Conservation (phyloP, 2,888 invertebrate species). For the Hydraecia micacea region DNA sequence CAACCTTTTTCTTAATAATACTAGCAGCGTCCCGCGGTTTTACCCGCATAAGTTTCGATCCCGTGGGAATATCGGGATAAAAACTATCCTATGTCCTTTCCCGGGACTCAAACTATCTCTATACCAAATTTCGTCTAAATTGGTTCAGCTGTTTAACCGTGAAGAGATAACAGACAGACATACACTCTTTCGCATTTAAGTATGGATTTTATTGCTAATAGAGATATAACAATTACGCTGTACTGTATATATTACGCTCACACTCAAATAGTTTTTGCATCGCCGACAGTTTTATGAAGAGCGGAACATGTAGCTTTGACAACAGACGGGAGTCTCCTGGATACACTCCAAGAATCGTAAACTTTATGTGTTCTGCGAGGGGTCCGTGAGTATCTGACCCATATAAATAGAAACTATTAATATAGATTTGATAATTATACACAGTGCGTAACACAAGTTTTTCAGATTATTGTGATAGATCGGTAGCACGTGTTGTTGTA, state of each 20-base stretch:
- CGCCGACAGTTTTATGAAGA: background rate
- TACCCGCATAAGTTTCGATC: no score
- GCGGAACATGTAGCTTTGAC: background rate
- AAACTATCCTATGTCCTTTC: no score
- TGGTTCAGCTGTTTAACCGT: no score
- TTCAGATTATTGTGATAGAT: background rate
- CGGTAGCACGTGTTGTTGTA: background rate
- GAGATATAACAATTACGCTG: background rate
- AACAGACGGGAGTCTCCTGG: background rate
- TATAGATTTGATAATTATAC: background rate
- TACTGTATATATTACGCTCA: background rate
- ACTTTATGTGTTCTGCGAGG: background rate
- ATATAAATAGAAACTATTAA: background rate
- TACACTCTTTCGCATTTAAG: no score
- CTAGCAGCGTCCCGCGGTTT: no score
- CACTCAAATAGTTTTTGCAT: background rate
- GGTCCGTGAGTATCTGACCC: background rate
- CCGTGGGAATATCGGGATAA: no score
- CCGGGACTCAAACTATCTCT: no score
- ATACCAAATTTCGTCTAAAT: no score
- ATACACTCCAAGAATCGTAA: background rate
- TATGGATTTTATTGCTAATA: background rate
- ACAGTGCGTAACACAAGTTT: background rate
- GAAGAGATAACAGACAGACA: no score
- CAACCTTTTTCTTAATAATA: background rate